Conservation (phyloP, 1,140 invertebrate species). For the Arion vulgaris region DNA sequence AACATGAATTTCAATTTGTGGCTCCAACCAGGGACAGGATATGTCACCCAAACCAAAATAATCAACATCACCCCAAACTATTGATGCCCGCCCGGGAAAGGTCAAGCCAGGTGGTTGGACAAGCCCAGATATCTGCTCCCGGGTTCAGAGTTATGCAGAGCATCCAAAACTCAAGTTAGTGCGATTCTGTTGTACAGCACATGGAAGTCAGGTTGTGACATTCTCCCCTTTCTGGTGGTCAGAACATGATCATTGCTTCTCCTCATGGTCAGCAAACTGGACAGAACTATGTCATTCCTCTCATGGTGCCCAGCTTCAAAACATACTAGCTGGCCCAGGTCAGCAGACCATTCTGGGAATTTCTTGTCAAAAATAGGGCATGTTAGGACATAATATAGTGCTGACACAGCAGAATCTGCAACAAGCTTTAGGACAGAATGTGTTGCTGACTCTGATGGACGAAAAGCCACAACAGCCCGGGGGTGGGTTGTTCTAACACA, state of each 20-base stretch:
- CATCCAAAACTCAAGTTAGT: conserved; percentile 15
- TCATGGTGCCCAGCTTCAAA: conserved; percentile 37
- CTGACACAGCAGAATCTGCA: conserved; percentile 46
- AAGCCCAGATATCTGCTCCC: conserved; percentile 2
- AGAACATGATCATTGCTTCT: conserved; percentile 49
- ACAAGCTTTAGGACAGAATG: conserved; percentile 37
- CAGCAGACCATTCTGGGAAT: conserved; percentile 40
- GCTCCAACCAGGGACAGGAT: conserved; percentile 24
- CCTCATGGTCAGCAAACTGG: conserved; percentile 43
- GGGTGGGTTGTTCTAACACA: conserved; percentile 39
- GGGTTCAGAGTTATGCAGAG: conserved; percentile 28
- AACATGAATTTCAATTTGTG: conserved; percentile 40
- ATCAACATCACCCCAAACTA: conserved; percentile 38
- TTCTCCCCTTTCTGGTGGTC: conserved; percentile 42
- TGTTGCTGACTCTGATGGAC: conserved; percentile 39
- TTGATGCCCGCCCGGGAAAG: conserved; percentile 30
- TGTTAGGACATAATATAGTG: conserved; percentile 43
- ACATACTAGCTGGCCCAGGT: conserved; percentile 42
- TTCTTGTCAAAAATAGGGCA: conserved; percentile 44
- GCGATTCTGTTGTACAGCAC: conserved; percentile 29
- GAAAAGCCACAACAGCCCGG: conserved; percentile 1
- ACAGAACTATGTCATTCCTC: conserved; percentile 43
- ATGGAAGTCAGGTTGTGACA: conserved; percentile 37
- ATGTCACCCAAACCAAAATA: conserved; percentile 16
- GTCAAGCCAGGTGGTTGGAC: conserved; percentile 17